Percentiles rank a stretch among this genome's conserved stretches.
Conservation (phyloP, 2,113 vertebrate species). For the Ranitomeya imitator region DNA sequence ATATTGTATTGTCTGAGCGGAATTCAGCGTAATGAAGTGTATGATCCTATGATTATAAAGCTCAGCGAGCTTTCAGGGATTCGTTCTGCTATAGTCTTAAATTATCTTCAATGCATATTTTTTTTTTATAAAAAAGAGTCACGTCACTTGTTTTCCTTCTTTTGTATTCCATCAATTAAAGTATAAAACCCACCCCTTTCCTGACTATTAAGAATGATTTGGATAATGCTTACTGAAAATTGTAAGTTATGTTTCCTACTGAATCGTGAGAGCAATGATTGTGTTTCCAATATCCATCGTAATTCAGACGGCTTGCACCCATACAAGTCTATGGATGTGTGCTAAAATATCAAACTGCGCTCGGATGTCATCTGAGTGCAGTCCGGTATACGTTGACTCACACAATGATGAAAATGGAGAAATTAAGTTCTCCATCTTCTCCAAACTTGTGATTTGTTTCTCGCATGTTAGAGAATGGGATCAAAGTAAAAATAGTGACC, state of each 20-base stretch:
- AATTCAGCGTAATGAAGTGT: neutral
- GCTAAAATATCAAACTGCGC: too few relatives aligned
- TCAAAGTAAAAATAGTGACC: too few relatives aligned
- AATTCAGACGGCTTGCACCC: too few relatives aligned
- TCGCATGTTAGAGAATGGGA: too few relatives aligned
- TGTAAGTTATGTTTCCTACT: neutral
- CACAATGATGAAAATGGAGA: too few relatives aligned
- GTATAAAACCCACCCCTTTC: neutral
- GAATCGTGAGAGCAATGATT: neutral
- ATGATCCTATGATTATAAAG: neutral
- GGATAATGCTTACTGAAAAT: neutral
- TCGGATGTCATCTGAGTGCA: too few relatives aligned
- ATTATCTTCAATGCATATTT: neutral
- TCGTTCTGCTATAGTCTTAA: neutral
- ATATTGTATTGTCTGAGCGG: neutral
- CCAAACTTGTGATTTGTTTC: too few relatives aligned
- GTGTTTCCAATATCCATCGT: too few relatives aligned
- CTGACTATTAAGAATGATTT: neutral
- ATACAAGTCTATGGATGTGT: too few relatives aligned
- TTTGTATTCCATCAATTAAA: neutral
- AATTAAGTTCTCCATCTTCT: too few relatives aligned
- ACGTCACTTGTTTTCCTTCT: neutral
- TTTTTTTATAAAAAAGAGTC: neutral
- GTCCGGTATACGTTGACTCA: too few relatives aligned
- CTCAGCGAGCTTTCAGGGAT: neutral